phyloP scores from a whole-genome alignment of 2,888 invertebrate species.

The Sepioteuthis lessoniana region DNA sequence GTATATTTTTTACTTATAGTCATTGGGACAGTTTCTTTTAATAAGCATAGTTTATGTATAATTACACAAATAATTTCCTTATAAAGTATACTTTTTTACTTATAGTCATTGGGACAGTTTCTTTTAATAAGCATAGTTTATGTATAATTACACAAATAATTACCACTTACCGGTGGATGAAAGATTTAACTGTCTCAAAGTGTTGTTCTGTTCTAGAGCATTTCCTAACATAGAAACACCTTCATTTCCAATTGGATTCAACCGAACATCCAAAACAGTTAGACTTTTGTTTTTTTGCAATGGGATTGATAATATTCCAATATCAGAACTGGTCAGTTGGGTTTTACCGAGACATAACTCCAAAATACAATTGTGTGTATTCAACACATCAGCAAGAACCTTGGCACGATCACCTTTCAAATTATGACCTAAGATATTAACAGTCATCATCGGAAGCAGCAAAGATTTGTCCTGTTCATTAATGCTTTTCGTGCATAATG shows the following conservation, averaged over 20 bases:
- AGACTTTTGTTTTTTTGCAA: slow-evolving; percentile 62
- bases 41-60: too few species aligned
- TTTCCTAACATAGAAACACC: slow-evolving; percentile 65
- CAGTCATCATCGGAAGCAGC: slow-evolving; percentile 68
- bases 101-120: neutral
- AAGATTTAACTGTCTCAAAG: slow-evolving; percentile 66
- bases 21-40: too few species aligned
- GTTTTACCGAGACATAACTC: slow-evolving; percentile 72
- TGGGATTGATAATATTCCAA: slow-evolving; percentile 61
- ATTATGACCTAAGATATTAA: slow-evolving; percentile 68
- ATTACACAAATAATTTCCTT: too few species aligned
- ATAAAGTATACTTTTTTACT: too few species aligned
- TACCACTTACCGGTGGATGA: slow-evolving; percentile 62
- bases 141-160: neutral
- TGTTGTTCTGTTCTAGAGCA: slow-evolving; percentile 62
- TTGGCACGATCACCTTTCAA: slow-evolving; percentile 63
- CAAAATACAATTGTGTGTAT: slow-evolving; percentile 65
- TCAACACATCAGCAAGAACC: slow-evolving; percentile 63
- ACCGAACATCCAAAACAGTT: slow-evolving; percentile 67
- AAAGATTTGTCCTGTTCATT: neutral
- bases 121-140: too few species aligned
- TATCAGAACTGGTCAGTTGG: slow-evolving; percentile 65
- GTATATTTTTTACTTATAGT: too few species aligned
- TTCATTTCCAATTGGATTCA: slow-evolving; percentile 68
- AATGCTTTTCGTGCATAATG: slow-evolving; percentile 51